Evolutionary conservation across 2,888 invertebrate species (phyloP).

Genomic region (Agrotis puta): DNA sequence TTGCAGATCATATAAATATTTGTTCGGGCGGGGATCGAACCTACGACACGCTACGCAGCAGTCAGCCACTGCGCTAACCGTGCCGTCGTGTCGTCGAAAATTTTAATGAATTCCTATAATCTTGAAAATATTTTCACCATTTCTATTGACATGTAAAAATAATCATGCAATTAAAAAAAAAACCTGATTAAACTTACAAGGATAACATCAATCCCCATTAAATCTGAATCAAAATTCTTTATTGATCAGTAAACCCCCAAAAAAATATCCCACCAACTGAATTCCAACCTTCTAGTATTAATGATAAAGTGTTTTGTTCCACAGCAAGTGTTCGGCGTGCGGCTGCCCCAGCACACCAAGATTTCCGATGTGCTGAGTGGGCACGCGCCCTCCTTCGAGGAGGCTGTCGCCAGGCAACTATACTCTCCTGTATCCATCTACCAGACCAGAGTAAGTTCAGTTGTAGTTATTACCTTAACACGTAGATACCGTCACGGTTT

Average conservation of each 20-base stretch:
- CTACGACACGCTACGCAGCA: too few species aligned
- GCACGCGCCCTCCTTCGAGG: conserved; percentile 78
- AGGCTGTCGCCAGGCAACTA: conserved; percentile 82
- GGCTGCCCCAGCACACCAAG: conserved; percentile 78
- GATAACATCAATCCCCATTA: conserved; percentile 11
- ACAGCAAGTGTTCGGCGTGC: conserved; percentile 59
- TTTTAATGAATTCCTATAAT: too few species aligned
- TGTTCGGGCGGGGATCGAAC: too few species aligned
- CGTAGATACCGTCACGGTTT: too few species aligned
- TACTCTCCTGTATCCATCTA: conserved; percentile 82
- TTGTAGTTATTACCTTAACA: too few species aligned
- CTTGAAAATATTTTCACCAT: background rate
- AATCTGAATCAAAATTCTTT: conserved; percentile 27
- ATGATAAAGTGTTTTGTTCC: conserved; percentile 27
- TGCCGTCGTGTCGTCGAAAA: background rate
- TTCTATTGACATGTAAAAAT: too few species aligned
- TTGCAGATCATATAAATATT: too few species aligned
- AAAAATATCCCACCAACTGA: conserved; percentile 9
- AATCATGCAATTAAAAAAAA: background rate
- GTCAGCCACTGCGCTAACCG: too few species aligned
- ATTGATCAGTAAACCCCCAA: conserved; percentile 38
- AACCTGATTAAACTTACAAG: background rate
- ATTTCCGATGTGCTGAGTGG: conserved; percentile 84
- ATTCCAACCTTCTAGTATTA: conserved; percentile 3
- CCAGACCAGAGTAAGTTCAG: conserved; percentile 79